Percentiles rank a stretch among this genome's conserved stretches.
These are phyloP conservation scores for Scaptodrosophila lebanonensis DNA, from an alignment of 1,140 invertebrate genomes.

Conservation along the genomic window DNA sequence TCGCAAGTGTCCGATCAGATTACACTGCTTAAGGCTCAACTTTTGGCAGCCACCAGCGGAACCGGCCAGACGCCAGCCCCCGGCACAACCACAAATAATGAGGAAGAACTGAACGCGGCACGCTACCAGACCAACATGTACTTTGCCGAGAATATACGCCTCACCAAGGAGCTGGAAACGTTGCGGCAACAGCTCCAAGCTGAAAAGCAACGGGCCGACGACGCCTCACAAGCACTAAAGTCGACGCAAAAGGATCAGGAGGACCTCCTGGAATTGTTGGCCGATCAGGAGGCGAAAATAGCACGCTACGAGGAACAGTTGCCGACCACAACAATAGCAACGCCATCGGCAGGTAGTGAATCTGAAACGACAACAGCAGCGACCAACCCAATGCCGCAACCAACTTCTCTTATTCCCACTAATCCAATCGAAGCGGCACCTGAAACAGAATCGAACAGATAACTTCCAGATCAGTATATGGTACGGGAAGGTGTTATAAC, in stretches of 20 bases:
- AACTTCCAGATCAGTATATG: slow-evolving; percentile 17
- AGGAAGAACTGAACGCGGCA: slow-evolving; percentile 52
- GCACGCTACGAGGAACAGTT: slow-evolving; percentile 42
- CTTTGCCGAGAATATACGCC: slow-evolving; percentile 69
- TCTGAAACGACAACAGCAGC: too few species aligned
- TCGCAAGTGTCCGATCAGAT: slow-evolving; percentile 92
- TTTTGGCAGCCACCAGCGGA: slow-evolving; percentile 54
- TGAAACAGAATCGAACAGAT: slow-evolving; percentile 29
- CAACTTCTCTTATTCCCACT: too few species aligned
- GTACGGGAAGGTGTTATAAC: too few species aligned
- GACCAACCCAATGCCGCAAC: too few species aligned
- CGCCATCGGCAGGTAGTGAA: too few species aligned
- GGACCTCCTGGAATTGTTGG: slow-evolving; percentile 89
- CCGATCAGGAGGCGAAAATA: slow-evolving; percentile 81
- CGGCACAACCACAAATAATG: slow-evolving; percentile 16
- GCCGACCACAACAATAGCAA: neutral
- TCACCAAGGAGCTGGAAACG: slow-evolving; percentile 75
- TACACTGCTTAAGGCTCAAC: slow-evolving; percentile 88
- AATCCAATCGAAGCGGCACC: slow-evolving; percentile 4
- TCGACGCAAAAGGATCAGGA: slow-evolving; percentile 92
- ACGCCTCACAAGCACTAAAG: slow-evolving; percentile 79
- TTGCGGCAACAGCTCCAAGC: slow-evolving; percentile 48
- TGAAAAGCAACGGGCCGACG: slow-evolving; percentile 48
- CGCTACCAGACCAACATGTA: slow-evolving; percentile 68
- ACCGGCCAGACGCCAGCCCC: neutral